phyloP scores from a whole-genome alignment of 2,113 vertebrate species.

The Pteruthius melanotis region DNA sequence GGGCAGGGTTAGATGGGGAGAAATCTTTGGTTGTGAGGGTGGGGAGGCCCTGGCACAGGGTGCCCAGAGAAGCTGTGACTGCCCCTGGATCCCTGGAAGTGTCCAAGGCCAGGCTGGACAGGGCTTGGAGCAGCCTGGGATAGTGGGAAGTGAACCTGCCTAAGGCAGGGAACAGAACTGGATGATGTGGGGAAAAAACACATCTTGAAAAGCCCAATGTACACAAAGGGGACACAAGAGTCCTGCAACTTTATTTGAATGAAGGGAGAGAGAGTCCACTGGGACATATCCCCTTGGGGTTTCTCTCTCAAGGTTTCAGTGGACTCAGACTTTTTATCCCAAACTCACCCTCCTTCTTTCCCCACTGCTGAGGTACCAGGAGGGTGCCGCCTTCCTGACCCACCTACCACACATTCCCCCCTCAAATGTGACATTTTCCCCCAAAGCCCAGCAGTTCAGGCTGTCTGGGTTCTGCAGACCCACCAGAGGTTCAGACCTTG shows the following conservation, averaged over 20 bases:
- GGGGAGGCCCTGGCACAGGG: rapidly evolving
- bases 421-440: rapidly evolving
- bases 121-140: neutral
- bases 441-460: neutral
- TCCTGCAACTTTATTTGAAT: neutral
- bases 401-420: rapidly evolving
- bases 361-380: neutral
- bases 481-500: neutral
- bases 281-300: rapidly evolving
- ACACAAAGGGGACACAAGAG: neutral
- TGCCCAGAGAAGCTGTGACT: neutral
- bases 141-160: rapidly evolving
- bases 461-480: neutral
- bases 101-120: rapidly evolving
- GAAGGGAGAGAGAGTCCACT: neutral
- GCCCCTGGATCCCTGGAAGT: neutral
- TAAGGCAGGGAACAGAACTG: rapidly evolving
- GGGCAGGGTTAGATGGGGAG: rapidly evolving
- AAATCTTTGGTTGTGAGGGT: neutral
- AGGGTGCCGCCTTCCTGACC: neutral
- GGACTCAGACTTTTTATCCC: neutral
- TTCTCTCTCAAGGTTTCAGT: neutral
- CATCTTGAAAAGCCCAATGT: rapidly evolving
- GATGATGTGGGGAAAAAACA: neutral
- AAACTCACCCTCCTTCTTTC: neutral